Evolutionary conservation across 2,113 vertebrate species (phyloP).

Genomic region (Girardinichthys multiradiatus): DNA sequence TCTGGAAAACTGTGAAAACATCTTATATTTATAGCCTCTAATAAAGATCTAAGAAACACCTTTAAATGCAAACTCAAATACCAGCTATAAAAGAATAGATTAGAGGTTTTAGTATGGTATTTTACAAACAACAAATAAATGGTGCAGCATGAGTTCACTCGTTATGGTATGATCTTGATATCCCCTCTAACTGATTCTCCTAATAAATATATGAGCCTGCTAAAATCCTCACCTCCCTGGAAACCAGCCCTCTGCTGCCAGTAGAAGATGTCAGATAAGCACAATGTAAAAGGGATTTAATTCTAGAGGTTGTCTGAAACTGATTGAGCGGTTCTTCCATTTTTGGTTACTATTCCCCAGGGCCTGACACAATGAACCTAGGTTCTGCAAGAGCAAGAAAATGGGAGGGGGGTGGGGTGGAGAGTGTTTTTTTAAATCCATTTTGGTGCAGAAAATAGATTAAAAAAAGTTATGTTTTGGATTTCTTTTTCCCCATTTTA

Average conservation of each 20-base stretch:
- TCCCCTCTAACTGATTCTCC: not conserved
- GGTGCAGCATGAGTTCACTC: not conserved
- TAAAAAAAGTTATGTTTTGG: not conserved
- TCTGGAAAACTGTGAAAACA: not conserved
- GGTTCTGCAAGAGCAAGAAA: slow-evolving; percentile 16
- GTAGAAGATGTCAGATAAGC: slow-evolving; percentile 19
- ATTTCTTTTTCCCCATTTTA: not conserved
- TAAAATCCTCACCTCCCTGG: not conserved
- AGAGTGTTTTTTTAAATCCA: too few species aligned
- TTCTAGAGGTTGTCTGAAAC: slow-evolving; percentile 9
- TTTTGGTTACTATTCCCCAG: slow-evolving; percentile 26
- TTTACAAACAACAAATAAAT: not conserved
- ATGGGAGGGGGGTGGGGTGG: not conserved
- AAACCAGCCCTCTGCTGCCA: not conserved
- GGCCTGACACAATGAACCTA: slow-evolving; percentile 20
- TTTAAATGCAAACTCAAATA: not conserved
- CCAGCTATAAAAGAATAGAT: not conserved
- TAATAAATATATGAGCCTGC: not conserved
- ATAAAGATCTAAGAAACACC: not conserved
- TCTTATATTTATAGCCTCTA: not conserved
- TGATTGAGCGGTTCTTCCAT: slow-evolving; percentile 23
- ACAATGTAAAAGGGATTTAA: slow-evolving; percentile 12
- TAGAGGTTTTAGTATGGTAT: not conserved
- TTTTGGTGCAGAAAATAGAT: slow-evolving; percentile 16
- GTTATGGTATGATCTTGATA: not conserved